Conservation (phyloP, 2,888 invertebrate genomes). For the Aphrophora alni region DNA sequence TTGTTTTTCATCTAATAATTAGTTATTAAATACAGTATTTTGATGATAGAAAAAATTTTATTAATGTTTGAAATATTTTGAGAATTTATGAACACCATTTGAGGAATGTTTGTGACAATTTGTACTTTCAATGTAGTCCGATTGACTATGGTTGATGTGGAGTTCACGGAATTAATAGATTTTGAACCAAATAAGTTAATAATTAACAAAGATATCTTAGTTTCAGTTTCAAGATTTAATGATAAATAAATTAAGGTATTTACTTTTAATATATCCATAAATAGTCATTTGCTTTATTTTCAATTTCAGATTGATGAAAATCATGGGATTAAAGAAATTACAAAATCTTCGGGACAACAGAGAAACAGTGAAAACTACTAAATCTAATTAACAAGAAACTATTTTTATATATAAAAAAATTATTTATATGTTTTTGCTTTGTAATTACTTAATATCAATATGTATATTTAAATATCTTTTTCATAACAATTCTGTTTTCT, state of each 20-base stretch:
- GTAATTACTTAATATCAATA: no score
- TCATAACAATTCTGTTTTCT: no score
- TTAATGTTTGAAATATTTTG: no score
- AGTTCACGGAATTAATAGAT: no score
- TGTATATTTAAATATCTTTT: no score
- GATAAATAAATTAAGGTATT: background rate
- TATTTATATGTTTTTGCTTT: no score
- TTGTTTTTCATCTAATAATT: no score
- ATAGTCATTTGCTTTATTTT: background rate
- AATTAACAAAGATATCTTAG: background rate
- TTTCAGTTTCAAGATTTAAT: background rate
- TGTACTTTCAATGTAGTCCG: background rate
- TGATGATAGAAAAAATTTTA: no score
- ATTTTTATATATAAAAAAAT: no score
- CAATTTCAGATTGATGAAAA: background rate
- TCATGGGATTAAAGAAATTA: background rate
- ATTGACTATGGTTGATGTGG: background rate
- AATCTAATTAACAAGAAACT: background rate
- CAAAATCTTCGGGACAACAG: background rate
- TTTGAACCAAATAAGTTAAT: background rate
- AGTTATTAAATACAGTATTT: no score
- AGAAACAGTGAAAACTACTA: background rate
- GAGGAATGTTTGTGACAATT: no score
- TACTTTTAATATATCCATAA: background rate
- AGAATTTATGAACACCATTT: no score